Percentiles rank a stretch among this genome's conserved stretches.
These are phyloP conservation scores for Lamprologus sp. DNA, from an alignment of 2,113 vertebrate species.

Conservation along the genomic window DNA sequence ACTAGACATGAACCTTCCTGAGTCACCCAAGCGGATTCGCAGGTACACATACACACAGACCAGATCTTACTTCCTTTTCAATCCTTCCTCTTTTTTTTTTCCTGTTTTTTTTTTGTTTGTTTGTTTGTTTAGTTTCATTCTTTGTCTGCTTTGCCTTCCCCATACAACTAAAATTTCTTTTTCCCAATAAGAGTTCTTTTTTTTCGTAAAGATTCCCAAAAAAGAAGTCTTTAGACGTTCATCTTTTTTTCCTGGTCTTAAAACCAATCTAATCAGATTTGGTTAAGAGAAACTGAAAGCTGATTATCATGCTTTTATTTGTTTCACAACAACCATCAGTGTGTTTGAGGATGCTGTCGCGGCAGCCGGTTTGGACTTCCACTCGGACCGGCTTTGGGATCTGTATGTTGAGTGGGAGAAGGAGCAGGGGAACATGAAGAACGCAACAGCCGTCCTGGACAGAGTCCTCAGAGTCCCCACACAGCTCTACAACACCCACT, in stretches of 20 bases:
- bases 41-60: constrained; percentile 46
- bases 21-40: constrained; percentile 71
- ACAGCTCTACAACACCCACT: constrained; percentile 79
- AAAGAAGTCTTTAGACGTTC: not conserved
- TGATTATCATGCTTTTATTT: not conserved
- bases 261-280: not conserved
- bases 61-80: not conserved
- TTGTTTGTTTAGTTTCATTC: not conserved
- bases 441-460: constrained; percentile 69
- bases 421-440: constrained; percentile 70
- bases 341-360: constrained; percentile 73
- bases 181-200: rapidly evolving
- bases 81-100: not conserved
- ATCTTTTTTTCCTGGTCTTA: not conserved
- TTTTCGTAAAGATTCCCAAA: not conserved
- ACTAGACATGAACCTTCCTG: constrained; percentile 72
- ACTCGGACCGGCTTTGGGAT: constrained; percentile 82
- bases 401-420: constrained; percentile 80
- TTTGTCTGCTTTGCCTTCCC: not conserved
- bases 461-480: constrained; percentile 75
- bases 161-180: not conserved
- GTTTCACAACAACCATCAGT: constrained; percentile 31
- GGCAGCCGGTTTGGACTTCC: constrained; percentile 78
- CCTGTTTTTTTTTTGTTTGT: rapidly evolving
- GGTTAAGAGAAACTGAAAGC: not conserved